Conservation (phyloP, 30 jellyfish, hydroid and myxozoan genomes). For the Catostylus mosaicus region DNA sequence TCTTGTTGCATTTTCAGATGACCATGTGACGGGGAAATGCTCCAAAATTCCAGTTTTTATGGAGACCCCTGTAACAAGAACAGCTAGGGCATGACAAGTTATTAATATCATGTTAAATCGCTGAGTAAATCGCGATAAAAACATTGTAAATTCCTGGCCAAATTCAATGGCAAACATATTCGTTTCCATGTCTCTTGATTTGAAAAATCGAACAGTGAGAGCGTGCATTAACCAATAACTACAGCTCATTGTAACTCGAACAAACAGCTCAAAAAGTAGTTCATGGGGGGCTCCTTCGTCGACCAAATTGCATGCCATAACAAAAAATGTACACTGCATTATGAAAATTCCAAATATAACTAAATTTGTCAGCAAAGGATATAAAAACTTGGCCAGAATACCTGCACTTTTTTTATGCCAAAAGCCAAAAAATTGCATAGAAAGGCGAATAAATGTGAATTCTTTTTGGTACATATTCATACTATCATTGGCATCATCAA, state of each 20-base stretch:
- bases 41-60: slow-evolving; percentile 30
- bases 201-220: neutral
- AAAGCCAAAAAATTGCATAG: neutral
- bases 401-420: slow-evolving; percentile 12
- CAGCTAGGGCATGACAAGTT: neutral
- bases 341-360: neutral
- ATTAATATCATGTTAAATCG: neutral
- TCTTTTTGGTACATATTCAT: neutral
- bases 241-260: slow-evolving; percentile 1
- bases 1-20: neutral
- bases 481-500: too few species aligned
- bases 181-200: neutral
- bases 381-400: neutral
- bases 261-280: neutral
- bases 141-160: neutral
- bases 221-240: neutral
- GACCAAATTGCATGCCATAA: neutral
- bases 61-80: neutral
- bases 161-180: neutral
- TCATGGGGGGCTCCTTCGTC: slow-evolving; percentile 9
- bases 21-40: slow-evolving; percentile 14
- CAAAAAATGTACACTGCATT: neutral
- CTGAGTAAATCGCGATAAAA: neutral
- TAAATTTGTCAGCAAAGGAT: neutral
- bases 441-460: neutral